Base-by-base conservation (phyloP, 1,140 invertebrate species). In the Sarcophaga bullata region DNA sequence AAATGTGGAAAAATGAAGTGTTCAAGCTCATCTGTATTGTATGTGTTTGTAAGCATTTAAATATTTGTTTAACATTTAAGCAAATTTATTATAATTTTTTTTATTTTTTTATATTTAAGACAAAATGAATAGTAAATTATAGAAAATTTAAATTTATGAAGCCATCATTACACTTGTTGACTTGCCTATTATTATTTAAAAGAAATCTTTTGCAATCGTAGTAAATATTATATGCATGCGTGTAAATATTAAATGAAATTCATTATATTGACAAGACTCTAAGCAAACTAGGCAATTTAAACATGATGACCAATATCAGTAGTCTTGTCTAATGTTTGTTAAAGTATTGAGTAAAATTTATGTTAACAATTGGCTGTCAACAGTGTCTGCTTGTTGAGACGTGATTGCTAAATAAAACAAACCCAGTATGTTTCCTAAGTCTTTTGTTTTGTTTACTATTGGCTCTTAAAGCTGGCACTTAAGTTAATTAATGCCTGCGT, bases 341-440 rank as follows among this genome's bases (percentile, higher is more conserved):
- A 19, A 68, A 68, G n/a, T 68, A 68, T 68, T 68, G 62, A 17
- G 62, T 68, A 68, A 68, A 68, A 68, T 19, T 68, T 68, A 17
- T 68, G 62, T 68, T 68, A 68, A 68, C 62, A 68, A n/a, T 68
- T 68, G 62, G 9, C 62, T 19, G 62, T 68, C 62, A 68, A 68
- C 19, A 19, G 62, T 68, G 62, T 8, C 62, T n/a, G 19, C 62
- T 68, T 19, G 25, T 68, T 13, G 8, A 15, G 8, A 68, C 62
- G 8, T 68, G 17, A 37, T 37, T 68, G n/a, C 10, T 8, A 25
- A 7, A 17, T 25, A 68, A 37, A 37, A 2, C 25, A 37, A 1
- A 37, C 50, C 17, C 7, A 8, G 17, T 68, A 19, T 68, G 8
- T 68, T 15, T 19, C 62, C n/a, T 68, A 68, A 25, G 62, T 68